Evolutionary conservation across 2,888 invertebrate genomes (phyloP), one percentile per base, ranked within the genome.

Genomic region (Catocala sponsa): DNA sequence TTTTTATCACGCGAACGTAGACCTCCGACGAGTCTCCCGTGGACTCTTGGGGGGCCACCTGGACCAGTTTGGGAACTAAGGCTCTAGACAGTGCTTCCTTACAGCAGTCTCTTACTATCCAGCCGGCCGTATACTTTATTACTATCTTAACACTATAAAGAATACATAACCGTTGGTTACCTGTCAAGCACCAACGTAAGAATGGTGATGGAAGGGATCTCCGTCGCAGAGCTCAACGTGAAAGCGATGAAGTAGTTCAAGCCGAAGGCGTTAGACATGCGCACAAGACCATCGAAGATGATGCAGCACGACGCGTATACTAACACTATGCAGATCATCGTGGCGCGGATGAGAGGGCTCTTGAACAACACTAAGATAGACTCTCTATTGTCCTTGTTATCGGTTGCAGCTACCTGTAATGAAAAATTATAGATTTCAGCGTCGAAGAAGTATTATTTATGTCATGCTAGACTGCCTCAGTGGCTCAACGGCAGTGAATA

Each of bases 211-310:
- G 93, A 92, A 0, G 94, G 94, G 68, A 94, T 93, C 78, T 94
- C 94, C 0, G 94, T 94, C 0, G 91, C 93, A 0, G 94, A 92
- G 0, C 92, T 90, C 41, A 94, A 66, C 0, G 94, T 91, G 76
- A 94, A 94, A 0, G 93, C 89, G 75, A 94, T 83, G 79, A 93
- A 94, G 88, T 93, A 94, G 79, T 94, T 89, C 9, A 91, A 80
- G 0, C 94, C 94, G 7, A 94, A 83, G 0, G 86, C 90, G 65
- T 94, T 93, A 0, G 93, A 92, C 86, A 94, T 84, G 51, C 94
- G 78, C 59, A 94, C 92, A 11, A 94, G 87, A 0, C 90, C 93
- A 72, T 94, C 94, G 78, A 93, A 94, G 67, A 92, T 86, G 56
- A 92, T 67, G 5, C 94, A 89, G 53, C 89, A 89, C 6, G 87